Conservation (phyloP, 2,113 vertebrate species). For the Strix uralensis region DNA sequence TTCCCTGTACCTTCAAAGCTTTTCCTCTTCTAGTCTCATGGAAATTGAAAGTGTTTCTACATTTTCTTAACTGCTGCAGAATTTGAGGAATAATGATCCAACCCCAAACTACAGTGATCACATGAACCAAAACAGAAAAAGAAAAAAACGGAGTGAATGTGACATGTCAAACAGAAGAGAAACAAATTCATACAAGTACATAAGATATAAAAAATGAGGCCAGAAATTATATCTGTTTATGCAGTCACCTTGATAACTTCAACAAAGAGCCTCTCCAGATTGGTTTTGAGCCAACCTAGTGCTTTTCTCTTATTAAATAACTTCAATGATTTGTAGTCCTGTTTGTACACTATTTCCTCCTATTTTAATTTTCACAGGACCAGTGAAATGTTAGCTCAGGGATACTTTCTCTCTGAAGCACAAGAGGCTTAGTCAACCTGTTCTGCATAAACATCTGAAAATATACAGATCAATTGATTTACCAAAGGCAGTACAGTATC, state of each 20-base stretch:
- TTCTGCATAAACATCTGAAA: slow-evolving; percentile 17
- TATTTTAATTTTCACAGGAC: slow-evolving; percentile 25
- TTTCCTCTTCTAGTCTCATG: not conserved
- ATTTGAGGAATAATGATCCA: not conserved
- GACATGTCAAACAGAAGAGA: not conserved
- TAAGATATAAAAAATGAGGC: not conserved
- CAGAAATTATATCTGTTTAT: not conserved
- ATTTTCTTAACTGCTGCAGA: not conserved
- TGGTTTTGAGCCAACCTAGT: not conserved
- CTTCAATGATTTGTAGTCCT: slow-evolving; percentile 9
- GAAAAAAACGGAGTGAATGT: not conserved
- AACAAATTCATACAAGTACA: not conserved
- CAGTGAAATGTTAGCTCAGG: not conserved
- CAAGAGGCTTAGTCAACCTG: slow-evolving; percentile 8
- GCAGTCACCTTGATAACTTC: not conserved
- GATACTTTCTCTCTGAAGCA: slow-evolving; percentile 18
- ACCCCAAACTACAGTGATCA: not conserved
- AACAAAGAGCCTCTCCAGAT: not conserved
- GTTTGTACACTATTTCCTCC: slow-evolving; percentile 6
- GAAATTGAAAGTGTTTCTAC: not conserved
- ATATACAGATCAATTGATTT: not conserved
- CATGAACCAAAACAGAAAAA: not conserved
- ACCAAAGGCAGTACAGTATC: not conserved
- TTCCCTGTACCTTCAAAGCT: not conserved
- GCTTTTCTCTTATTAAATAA: slow-evolving; percentile 5